Evolutionary conservation across 2,113 vertebrate genomes (phyloP), one percentile per base, ranked within the genome.

Genomic region (Dromiciops gliroides): DNA sequence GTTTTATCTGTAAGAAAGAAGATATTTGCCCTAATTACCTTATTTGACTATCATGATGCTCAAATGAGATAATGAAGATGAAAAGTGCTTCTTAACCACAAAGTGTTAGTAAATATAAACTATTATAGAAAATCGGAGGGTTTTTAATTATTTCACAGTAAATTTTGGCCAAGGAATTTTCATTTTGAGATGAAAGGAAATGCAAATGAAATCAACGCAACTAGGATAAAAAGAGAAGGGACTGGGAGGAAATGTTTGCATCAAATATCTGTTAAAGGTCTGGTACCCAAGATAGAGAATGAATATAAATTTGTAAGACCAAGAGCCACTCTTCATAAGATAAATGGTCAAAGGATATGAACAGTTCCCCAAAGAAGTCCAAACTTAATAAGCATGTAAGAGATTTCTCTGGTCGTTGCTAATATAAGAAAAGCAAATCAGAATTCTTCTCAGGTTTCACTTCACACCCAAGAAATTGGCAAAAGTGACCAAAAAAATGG

Each of bases 1-100:
- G 56, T 93, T 60, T 94, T 22, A 93, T 67, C 51, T 93, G 12
- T 51, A 44, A 67, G 37, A 96, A 92, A 48, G 12, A 53, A 23
- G 26, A 11, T 60, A 22, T 83, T 83, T 44, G 1, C 37, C 60
- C n/a, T 67, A n/a, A 67, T 31, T 67, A 37, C 60, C 28, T 67
- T 12, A 37, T 14, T 83, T 83, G 67, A 83, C 26, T 83, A 1
- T 8, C n/a, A 83, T 23, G 19, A 83, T 19, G n/a, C n/a, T 83
- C 67, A 44, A 44, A 83, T 83, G n/a, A 75, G 3, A 75, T 19
- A 75, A 75, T n/a, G 11, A 75, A 75, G 31, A n/a, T 37, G 37
- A 75, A 83, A 44, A 83, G n/a, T 44, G 67, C 19, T 44, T 83
- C n/a, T 8, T 8, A 83, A 83, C 0, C 16, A 83, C 19, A 44